These are phyloP conservation scores for Merluccius polli DNA, from an alignment of 2,797 vertebrate genomes.

Conservation along the genomic window DNA sequence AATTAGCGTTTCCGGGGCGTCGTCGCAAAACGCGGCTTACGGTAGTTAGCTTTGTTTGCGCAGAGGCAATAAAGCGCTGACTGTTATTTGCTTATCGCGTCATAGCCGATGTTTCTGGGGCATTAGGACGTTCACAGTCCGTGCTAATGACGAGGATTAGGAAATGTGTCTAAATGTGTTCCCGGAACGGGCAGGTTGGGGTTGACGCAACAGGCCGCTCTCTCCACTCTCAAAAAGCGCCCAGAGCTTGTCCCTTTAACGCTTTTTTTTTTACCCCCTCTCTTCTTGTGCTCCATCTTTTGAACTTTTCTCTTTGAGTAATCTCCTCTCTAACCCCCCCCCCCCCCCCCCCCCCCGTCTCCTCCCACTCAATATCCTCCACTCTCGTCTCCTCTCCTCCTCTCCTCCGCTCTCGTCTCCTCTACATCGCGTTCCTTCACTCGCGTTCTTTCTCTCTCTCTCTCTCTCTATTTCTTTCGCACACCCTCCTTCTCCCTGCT, in stretches of 20 bases:
- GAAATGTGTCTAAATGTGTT: conserved; percentile 5
- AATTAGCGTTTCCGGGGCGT: conserved; percentile 51
- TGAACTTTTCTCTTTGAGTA: neutral
- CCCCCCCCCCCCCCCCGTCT: neutral
- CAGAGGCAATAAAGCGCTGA: conserved; percentile 49
- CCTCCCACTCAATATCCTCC: neutral
- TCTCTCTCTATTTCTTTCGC: conserved; percentile 18
- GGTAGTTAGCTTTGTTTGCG: conserved; percentile 53
- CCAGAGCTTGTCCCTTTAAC: neutral
- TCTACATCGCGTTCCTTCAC: neutral
- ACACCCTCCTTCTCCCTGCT: neutral
- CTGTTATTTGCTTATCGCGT: conserved; percentile 52
- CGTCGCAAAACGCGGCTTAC: conserved; percentile 53
- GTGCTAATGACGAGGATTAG: conserved; percentile 54
- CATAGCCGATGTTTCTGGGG: conserved; percentile 51
- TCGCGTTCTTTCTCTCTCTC: conserved; percentile 21
- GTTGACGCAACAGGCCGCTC: conserved; percentile 7
- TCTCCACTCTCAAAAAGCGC: neutral
- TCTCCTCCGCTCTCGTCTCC: neutral
- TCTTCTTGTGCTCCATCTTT: neutral
- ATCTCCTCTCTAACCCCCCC: neutral
- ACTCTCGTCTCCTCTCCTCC: neutral
- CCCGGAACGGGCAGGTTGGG: conserved; percentile 11
- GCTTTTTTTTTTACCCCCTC: neutral
- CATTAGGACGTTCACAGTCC: conserved; percentile 42